Evolutionary conservation across 1,140 invertebrate species (phyloP).

Genomic region (Lepidurus arcticus): DNA sequence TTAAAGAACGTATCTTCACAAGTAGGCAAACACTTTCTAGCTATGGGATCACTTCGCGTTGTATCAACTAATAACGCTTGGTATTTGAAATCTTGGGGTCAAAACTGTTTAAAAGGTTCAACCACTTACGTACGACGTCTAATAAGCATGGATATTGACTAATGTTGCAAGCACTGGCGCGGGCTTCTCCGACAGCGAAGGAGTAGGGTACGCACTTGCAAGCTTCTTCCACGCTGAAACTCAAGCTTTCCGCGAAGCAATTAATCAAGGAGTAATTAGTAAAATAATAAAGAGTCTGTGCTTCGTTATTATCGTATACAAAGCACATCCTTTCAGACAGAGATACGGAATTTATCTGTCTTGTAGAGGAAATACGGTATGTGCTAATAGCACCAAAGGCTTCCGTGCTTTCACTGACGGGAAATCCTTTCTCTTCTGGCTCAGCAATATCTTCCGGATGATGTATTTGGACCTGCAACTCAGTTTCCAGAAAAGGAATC

Average conservation of each 20-base stretch:
- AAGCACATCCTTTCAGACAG: background rate
- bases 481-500: no score
- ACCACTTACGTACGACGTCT: background rate
- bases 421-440: background rate
- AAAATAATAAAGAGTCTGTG: background rate
- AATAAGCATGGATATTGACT: background rate
- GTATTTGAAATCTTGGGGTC: background rate
- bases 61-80: background rate
- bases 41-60: background rate
- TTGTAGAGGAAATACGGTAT: background rate
- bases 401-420: background rate
- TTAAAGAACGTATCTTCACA: conserved; percentile 11
- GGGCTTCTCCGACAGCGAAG: background rate
- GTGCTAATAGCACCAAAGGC: background rate
- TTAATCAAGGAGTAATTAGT: background rate
- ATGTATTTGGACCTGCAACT: background rate
- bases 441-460: conserved; percentile 6
- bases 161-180: background rate
- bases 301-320: conserved; percentile 4
- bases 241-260: conserved; percentile 7
- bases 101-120: background rate
- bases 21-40: background rate
- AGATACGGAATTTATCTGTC: background rate
- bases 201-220: background rate
- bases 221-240: background rate